Evolutionary conservation across 2,797 vertebrate species (phyloP), one percentile per base, ranked within the genome.

Genomic region (Coregonus sp.): DNA sequence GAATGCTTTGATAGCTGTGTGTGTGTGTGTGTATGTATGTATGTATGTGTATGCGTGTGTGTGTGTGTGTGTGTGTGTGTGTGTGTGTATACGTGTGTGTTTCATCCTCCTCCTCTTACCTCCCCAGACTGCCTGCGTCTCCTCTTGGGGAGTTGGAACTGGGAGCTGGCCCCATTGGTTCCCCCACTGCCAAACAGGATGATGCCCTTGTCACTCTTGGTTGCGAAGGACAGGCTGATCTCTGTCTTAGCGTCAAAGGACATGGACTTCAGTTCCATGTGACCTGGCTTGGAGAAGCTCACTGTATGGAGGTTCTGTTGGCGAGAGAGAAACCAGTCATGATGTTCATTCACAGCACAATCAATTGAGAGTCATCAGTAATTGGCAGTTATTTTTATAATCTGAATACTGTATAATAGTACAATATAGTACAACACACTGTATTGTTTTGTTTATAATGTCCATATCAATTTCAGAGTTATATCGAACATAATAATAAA

Each of bases 181-280:
- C 18, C 79, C 91, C 85, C 89, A 96, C 75, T 89, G 86, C 96
- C 95, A 61, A 98, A 90, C 47, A 99, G 89, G 59, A 99, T 96
- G 85, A 96, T 93, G 15, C 98, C 98, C 4, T 95, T 97, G 78
- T 98, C 96, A 1, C 93, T 95, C 87, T 92, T 93, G 3, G 97
- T 99, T 92, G 97, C 98, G 93, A 99, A 99, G 11, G 98, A 99
- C 81, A 99, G 90, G 70, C 96, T 97, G 92, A 99, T 96, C 93
- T 99, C 97, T 2, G 96, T 97, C 74, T 92, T 94, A 0, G 94
- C 76, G 0, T 89, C 91, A 73, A 99, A 86, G 0, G 94, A 88
- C 61, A 96, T 89, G 3, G 96, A 95, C 0, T 88, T 82, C 75
- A 99, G 89, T 87, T 98, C 97, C 89, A 99, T 86, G 84, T 93